phyloP scores from a whole-genome alignment of 2,113 vertebrate genomes.

The Macrotis lagotis region DNA sequence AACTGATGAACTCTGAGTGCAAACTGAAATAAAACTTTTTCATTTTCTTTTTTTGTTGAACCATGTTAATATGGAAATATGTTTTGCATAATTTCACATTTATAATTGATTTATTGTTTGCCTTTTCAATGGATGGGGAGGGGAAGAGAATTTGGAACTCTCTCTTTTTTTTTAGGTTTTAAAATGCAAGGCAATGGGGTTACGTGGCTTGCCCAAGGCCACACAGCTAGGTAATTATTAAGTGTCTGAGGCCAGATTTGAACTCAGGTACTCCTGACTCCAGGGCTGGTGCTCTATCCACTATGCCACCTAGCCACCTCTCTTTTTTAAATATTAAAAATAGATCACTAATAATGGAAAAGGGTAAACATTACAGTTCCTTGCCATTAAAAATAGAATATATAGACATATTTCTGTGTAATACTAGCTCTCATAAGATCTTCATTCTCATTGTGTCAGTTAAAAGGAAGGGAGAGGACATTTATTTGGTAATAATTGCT shows the following conservation, averaged over 20 bases:
- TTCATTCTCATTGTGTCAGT: conserved; percentile 57
- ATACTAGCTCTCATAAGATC: conserved; percentile 62
- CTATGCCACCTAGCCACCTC: too few species aligned
- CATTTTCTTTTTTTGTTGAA: neutral
- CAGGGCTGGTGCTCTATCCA: too few species aligned
- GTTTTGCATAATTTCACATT: neutral
- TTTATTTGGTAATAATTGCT: conserved; percentile 78
- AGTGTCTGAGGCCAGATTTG: too few species aligned
- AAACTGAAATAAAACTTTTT: neutral
- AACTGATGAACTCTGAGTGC: neutral
- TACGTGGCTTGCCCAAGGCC: too few species aligned
- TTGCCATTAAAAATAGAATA: neutral
- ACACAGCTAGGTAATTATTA: too few species aligned
- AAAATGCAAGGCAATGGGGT: too few species aligned
- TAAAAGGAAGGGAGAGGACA: conserved; percentile 73
- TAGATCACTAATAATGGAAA: neutral
- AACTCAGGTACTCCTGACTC: too few species aligned
- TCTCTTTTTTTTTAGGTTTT: too few species aligned
- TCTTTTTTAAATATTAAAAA: neutral
- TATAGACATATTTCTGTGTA: neutral
- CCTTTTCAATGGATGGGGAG: neutral
- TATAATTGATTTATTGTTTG: neutral
- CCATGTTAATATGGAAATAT: neutral
- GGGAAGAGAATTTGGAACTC: neutral
- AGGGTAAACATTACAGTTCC: neutral